Conservation (phyloP, 2,797 vertebrate species). For the Halcyon smyrnensis region DNA sequence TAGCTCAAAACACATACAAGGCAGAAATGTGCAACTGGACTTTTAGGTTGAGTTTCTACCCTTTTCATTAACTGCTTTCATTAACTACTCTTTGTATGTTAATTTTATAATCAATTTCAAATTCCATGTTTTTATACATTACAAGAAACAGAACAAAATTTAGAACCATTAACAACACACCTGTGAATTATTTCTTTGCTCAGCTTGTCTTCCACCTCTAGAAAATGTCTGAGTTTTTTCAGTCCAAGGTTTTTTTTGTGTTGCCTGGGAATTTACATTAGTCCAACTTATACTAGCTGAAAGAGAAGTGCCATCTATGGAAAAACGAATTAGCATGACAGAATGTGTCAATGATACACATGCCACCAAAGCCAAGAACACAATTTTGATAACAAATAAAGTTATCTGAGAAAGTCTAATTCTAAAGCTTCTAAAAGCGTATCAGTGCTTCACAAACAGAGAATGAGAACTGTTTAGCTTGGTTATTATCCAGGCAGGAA, state of each 20-base stretch:
- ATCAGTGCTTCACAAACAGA: neutral
- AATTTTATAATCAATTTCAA: neutral
- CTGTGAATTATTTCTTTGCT: constrained; percentile 88
- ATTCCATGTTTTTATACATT: neutral
- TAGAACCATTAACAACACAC: constrained; percentile 68
- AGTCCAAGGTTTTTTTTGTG: constrained; percentile 90
- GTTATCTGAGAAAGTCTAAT: neutral
- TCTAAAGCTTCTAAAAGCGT: neutral
- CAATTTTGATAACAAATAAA: neutral
- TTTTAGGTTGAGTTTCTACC: neutral
- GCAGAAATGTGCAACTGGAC: neutral
- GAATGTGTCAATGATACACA: neutral
- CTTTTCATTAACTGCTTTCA: neutral
- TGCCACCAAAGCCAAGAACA: neutral
- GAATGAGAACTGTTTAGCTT: neutral
- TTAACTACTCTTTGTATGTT: neutral
- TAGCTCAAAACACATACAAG: neutral
- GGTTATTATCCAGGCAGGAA: neutral
- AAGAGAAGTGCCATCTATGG: constrained; percentile 19
- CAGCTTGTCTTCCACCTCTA: constrained; percentile 86
- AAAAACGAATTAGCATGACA: neutral
- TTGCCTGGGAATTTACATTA: constrained; percentile 88
- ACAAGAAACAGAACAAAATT: neutral
- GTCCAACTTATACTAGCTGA: constrained; percentile 86
- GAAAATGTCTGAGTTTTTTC: constrained; percentile 86